Conservation (phyloP, 2,888 invertebrate species). For the Clostera curtula region DNA sequence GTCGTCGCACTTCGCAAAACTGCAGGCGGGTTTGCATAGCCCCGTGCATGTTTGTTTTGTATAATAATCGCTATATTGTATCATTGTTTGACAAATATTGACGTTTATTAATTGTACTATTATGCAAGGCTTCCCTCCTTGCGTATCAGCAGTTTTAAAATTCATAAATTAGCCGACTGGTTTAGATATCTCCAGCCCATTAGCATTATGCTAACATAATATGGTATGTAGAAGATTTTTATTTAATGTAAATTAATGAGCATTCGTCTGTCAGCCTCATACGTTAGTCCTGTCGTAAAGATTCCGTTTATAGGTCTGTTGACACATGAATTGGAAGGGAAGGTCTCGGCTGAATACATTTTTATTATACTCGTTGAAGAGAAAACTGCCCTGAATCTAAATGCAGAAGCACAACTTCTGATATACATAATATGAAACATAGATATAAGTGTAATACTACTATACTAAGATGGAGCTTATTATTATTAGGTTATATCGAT, state of each 20-base stretch:
- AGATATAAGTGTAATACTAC: too few species aligned
- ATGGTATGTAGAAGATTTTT: too few species aligned
- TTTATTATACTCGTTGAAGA: too few species aligned
- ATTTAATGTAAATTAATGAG: too few species aligned
- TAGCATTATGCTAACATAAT: too few species aligned
- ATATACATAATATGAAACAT: too few species aligned
- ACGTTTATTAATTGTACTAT: constrained; percentile 4
- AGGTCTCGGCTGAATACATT: constrained; percentile 8
- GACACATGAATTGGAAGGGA: constrained; percentile 11
- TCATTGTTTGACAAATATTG: constrained; percentile 12
- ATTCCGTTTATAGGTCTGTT: constrained; percentile 9
- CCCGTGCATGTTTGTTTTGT: constrained; percentile 18
- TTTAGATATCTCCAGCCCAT: too few species aligned
- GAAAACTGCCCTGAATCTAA: too few species aligned
- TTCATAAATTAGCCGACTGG: background rate
- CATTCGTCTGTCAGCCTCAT: background rate
- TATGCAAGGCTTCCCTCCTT: background rate
- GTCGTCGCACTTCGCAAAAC: constrained; percentile 50
- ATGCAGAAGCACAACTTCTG: too few species aligned
- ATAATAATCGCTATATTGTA: constrained; percentile 5
- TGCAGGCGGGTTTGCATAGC: constrained; percentile 29
- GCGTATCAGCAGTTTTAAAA: background rate
- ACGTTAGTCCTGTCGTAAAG: background rate
- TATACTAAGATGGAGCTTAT: too few species aligned
- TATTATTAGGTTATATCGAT: too few species aligned